A percentile compares a stretch with the other conserved stretches of the same genome.
Conservation (phyloP, 2,797 vertebrate species). For the Siniperca undulata region DNA sequence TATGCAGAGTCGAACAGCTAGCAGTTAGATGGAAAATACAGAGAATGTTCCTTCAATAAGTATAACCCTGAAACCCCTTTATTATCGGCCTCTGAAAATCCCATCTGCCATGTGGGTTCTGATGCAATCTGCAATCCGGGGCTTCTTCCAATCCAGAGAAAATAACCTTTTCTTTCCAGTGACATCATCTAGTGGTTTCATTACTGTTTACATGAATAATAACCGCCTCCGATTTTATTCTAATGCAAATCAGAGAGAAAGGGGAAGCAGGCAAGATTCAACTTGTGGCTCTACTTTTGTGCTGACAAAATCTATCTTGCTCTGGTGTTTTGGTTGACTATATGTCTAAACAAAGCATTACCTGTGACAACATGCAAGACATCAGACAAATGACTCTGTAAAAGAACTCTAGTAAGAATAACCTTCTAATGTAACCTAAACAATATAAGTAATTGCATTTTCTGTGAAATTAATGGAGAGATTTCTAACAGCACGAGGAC, state of each 20-base stretch:
- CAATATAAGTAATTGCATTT: slow-evolving; percentile 4
- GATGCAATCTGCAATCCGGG: slow-evolving; percentile 49
- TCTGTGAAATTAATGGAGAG: neutral
- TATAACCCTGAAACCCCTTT: slow-evolving; percentile 67
- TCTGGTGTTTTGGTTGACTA: slow-evolving; percentile 9
- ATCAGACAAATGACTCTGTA: slow-evolving; percentile 2
- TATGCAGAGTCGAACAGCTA: slow-evolving; percentile 69
- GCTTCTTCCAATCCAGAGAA: slow-evolving; percentile 44
- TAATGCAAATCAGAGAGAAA: slow-evolving; percentile 54
- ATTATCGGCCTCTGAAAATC: slow-evolving; percentile 70
- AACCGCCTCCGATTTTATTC: slow-evolving; percentile 43
- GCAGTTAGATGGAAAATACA: slow-evolving; percentile 69
- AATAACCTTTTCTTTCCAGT: slow-evolving; percentile 66
- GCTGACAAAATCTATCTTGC: slow-evolving; percentile 27
- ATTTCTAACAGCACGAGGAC: slow-evolving; percentile 10
- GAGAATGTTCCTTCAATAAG: slow-evolving; percentile 64
- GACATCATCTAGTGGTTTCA: slow-evolving; percentile 62
- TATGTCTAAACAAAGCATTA: slow-evolving; percentile 31
- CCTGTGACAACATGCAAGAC: slow-evolving; percentile 28
- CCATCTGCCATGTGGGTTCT: slow-evolving; percentile 59
- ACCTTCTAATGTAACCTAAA: neutral
- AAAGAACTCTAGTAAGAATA: neutral
- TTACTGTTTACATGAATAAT: slow-evolving; percentile 61
- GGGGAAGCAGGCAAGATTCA: slow-evolving; percentile 34
- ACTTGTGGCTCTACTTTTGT: slow-evolving; percentile 35